Evolutionary conservation across 2,888 invertebrate genomes (phyloP).

Genomic region (Agriopis aurantiaria): DNA sequence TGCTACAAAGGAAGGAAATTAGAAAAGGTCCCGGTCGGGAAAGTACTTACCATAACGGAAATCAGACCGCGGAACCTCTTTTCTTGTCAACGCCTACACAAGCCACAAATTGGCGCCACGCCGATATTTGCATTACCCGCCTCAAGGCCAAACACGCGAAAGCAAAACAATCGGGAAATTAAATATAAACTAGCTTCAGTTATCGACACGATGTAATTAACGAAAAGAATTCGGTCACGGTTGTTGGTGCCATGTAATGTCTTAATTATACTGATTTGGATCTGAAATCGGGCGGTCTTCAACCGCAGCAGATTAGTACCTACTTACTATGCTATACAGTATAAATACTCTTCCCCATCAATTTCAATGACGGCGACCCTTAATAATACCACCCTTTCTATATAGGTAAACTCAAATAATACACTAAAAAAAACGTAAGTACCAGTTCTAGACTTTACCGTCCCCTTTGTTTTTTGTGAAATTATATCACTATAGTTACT

Average conservation of each 20-base stretch:
- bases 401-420: no score
- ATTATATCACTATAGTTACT: no score
- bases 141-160: conserved; percentile 31
- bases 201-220: conserved; percentile 29
- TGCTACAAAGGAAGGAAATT: no score
- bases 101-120: conserved; percentile 21
- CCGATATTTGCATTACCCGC: conserved; percentile 29
- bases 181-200: conserved; percentile 28
- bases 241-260: conserved; percentile 17
- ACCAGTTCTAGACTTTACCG: no score
- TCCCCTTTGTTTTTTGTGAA: no score
- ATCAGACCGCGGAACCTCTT: conserved; percentile 7
- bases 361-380: no score
- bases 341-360: no score
- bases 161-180: conserved; percentile 33
- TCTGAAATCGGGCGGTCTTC: background rate
- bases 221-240: conserved; percentile 33
- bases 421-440: no score
- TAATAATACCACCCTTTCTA: no score
- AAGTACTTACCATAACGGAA: background rate
- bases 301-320: background rate
- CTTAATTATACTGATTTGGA: conserved; percentile 21
- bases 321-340: no score
- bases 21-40: background rate
- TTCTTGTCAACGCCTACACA: conserved; percentile 11